A percentile compares a stretch with the other conserved stretches of the same genome.
Evolutionary conservation across 2,888 invertebrate species (phyloP).

Genomic region (Drosophila leonis): DNA sequence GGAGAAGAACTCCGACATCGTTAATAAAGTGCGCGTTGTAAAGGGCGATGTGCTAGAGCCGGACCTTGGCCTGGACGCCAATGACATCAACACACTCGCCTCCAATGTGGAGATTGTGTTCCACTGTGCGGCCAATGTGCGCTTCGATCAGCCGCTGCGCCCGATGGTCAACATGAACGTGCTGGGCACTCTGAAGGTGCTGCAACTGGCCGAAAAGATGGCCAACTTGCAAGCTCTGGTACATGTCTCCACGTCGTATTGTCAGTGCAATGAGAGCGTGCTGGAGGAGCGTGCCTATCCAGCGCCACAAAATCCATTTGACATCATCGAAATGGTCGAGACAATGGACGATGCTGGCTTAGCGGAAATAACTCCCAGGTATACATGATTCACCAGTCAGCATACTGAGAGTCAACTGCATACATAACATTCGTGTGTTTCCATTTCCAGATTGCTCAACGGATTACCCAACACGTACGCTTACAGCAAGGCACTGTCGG

Average conservation of each 20-base stretch:
- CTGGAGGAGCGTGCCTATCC: conserved; percentile 94
- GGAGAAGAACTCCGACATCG: conserved; percentile 86
- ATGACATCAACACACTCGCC: conserved; percentile 87
- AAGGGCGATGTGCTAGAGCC: conserved; percentile 88
- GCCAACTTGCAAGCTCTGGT: conserved; percentile 90
- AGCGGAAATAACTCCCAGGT: conserved; percentile 89
- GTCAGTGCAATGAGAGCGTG: conserved; percentile 92
- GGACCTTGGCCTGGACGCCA: conserved; percentile 87
- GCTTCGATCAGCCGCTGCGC: conserved; percentile 94
- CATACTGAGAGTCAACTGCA: neutral
- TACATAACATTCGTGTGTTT: neutral
- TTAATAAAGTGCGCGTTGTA: conserved; percentile 89
- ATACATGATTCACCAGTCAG: conserved; percentile 36
- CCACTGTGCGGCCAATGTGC: conserved; percentile 94
- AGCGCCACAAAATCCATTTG: conserved; percentile 87
- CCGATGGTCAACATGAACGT: conserved; percentile 94
- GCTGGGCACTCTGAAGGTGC: conserved; percentile 91
- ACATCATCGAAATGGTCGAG: conserved; percentile 88
- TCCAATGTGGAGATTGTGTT: conserved; percentile 90
- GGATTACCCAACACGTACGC: conserved; percentile 97
- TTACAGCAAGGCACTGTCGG: conserved; percentile 96
- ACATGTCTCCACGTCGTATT: conserved; percentile 97
- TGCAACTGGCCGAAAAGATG: conserved; percentile 91
- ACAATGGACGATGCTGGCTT: conserved; percentile 90
- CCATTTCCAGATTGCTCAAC: conserved; percentile 87